Percentiles rank a stretch among this genome's conserved stretches.
These are phyloP conservation scores for Nebria ingens DNA, from an alignment of 1,140 invertebrate species.

Conservation along the genomic window DNA sequence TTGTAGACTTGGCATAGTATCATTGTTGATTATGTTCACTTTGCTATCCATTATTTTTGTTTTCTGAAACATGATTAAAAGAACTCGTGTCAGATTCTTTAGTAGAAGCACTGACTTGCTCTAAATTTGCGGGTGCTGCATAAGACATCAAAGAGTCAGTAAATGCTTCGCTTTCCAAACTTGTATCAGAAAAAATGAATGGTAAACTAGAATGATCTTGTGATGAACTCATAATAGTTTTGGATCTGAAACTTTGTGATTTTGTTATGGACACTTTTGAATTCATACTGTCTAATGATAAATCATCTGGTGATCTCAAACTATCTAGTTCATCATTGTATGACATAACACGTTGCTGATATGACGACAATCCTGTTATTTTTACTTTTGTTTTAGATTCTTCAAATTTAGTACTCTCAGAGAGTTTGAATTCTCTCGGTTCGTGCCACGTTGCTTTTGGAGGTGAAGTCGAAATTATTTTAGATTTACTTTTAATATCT, in stretches of 20 bases:
- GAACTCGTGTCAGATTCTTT: background rate
- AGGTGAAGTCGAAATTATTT: slow-evolving; percentile 13
- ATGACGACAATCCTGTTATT: slow-evolving; percentile 39
- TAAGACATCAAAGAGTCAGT: background rate
- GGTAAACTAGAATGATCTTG: slow-evolving; percentile 2
- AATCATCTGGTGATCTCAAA: slow-evolving; percentile 34
- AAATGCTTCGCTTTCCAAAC: background rate
- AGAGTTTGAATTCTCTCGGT: slow-evolving; percentile 12
- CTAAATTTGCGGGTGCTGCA: background rate
- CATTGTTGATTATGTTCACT: background rate
- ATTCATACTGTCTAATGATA: slow-evolving; percentile 34
- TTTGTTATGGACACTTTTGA: slow-evolving; percentile 46
- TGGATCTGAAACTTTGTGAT: slow-evolving; percentile 50
- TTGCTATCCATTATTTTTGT: background rate
- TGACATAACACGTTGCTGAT: slow-evolving; percentile 35
- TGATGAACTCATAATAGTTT: background rate
- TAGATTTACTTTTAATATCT: slow-evolving; percentile 6
- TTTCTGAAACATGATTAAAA: background rate
- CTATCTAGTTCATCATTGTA: slow-evolving; percentile 29
- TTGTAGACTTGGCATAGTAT: background rate
- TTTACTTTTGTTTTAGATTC: slow-evolving; percentile 32
- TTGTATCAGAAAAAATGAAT: background rate
- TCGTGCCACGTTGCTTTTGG: slow-evolving; percentile 12
- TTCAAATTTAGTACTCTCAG: slow-evolving; percentile 19
- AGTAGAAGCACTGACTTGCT: background rate